phyloP scores from a whole-genome alignment of 1,140 invertebrate genomes.

The Agrilus planipennis region DNA sequence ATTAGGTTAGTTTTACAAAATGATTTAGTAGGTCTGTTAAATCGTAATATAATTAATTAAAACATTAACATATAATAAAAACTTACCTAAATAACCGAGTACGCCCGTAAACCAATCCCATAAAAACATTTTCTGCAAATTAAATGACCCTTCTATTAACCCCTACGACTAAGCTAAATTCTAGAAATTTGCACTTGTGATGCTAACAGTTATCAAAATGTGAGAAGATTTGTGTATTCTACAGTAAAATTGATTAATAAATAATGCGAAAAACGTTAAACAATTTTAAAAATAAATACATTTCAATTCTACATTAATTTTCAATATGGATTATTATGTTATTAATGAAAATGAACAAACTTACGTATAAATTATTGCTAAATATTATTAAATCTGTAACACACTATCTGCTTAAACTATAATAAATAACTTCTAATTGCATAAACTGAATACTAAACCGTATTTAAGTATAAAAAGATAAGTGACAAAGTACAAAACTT shows the following conservation, averaged over 20 bases:
- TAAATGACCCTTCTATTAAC: conserved; percentile 5
- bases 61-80: conserved; percentile 12
- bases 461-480: neutral
- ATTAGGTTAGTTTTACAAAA: no score
- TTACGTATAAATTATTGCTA: neutral
- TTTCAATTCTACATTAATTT: conserved; percentile 8
- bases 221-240: neutral
- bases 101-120: conserved; percentile 97
- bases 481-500: neutral
- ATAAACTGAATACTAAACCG: neutral
- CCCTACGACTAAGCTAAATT: no score
- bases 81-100: conserved; percentile 88
- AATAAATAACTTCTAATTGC: neutral
- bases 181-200: no score
- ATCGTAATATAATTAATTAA: no score
- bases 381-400: neutral
- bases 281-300: conserved; percentile 4
- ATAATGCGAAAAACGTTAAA: neutral
- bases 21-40: no score
- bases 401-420: neutral
- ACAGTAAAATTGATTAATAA: neutral
- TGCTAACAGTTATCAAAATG: neutral
- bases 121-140: conserved; percentile 72
- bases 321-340: neutral
- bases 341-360: neutral